These are phyloP conservation scores for Eurytoma californica DNA, from an alignment of 2,888 invertebrate genomes.

Conservation along the genomic window DNA sequence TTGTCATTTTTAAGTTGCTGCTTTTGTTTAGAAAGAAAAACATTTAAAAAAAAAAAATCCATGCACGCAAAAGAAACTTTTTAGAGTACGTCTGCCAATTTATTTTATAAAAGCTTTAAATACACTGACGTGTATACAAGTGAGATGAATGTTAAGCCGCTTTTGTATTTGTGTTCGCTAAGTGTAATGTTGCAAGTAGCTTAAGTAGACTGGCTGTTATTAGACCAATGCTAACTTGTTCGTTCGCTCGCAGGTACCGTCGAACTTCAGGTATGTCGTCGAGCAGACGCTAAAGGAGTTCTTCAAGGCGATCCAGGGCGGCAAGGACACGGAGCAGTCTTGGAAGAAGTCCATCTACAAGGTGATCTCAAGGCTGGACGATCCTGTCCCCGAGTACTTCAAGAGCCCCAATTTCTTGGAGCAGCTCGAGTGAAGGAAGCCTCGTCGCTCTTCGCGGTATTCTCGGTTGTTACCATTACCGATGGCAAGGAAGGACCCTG, in stretches of 20 bases:
- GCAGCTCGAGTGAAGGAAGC: conserved; percentile 88
- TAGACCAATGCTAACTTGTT: neutral
- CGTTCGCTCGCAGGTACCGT: conserved; percentile 87
- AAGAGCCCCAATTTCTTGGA: conserved; percentile 99
- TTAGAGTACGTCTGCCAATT: neutral
- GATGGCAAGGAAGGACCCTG: conserved; percentile 68
- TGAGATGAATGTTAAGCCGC: neutral
- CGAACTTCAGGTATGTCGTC: conserved; percentile 96
- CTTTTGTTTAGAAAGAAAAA: neutral
- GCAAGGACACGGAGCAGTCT: conserved; percentile 98
- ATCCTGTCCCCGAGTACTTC: conserved; percentile 99
- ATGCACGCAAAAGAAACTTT: neutral
- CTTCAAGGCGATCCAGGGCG: conserved; percentile 97
- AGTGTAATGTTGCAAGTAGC: conserved; percentile 20
- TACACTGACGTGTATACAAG: neutral
- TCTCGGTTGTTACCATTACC: conserved; percentile 57
- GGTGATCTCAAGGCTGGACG: conserved; percentile 98
- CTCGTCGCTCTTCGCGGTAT: conserved; percentile 63
- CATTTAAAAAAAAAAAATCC: no score
- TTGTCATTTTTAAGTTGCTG: conserved; percentile 45
- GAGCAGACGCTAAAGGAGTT: conserved; percentile 99
- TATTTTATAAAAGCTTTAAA: neutral
- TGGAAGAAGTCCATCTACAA: conserved; percentile 99
- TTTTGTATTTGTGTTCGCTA: conserved; percentile 32
- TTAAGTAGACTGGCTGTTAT: neutral